These are phyloP conservation scores for Geotria australis DNA, from an alignment of 2,797 vertebrate species.

Conservation along the genomic window DNA sequence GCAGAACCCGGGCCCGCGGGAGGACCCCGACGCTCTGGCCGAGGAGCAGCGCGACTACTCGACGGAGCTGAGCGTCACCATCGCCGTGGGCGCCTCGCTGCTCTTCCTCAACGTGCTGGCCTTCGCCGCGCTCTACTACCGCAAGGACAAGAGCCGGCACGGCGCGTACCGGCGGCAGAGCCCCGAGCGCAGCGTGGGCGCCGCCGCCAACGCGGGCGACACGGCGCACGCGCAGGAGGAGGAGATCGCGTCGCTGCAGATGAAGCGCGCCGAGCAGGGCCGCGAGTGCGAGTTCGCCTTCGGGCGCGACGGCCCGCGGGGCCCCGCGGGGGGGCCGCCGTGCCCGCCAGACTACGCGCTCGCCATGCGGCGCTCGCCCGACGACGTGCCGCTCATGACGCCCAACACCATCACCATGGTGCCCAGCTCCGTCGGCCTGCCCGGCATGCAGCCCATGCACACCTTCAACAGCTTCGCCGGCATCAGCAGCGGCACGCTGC, in stretches of 20 bases:
- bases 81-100: slow-evolving; percentile 55
- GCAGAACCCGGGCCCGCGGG: slow-evolving; percentile 9
- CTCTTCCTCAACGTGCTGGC: slow-evolving; percentile 79
- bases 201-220: slow-evolving; percentile 22
- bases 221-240: slow-evolving; percentile 46
- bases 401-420: slow-evolving; percentile 73
- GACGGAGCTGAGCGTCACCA: slow-evolving; percentile 56
- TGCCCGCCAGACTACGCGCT: slow-evolving; percentile 72
- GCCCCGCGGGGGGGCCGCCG: slow-evolving; percentile 10
- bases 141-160: slow-evolving; percentile 42
- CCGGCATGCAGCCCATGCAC: slow-evolving; percentile 50
- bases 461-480: slow-evolving; percentile 48
- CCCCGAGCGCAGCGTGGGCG: slow-evolving; percentile 24
- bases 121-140: slow-evolving; percentile 70
- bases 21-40: slow-evolving; percentile 11
- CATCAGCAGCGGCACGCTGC: slow-evolving; percentile 53
- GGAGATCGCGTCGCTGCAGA: slow-evolving; percentile 63
- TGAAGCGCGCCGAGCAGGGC: slow-evolving; percentile 43
- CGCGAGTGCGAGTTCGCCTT: slow-evolving; percentile 29
- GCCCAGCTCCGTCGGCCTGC: slow-evolving; percentile 28
- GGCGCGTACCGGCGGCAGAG: slow-evolving; percentile 24
- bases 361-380: slow-evolving; percentile 46
- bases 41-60: slow-evolving; percentile 57
- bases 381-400: slow-evolving; percentile 54
- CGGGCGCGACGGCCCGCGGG: neutral